A percentile compares a stretch with the other conserved stretches of the same genome.
Evolutionary conservation across 2,797 vertebrate species (phyloP).

Genomic region (Sylvia borin): DNA sequence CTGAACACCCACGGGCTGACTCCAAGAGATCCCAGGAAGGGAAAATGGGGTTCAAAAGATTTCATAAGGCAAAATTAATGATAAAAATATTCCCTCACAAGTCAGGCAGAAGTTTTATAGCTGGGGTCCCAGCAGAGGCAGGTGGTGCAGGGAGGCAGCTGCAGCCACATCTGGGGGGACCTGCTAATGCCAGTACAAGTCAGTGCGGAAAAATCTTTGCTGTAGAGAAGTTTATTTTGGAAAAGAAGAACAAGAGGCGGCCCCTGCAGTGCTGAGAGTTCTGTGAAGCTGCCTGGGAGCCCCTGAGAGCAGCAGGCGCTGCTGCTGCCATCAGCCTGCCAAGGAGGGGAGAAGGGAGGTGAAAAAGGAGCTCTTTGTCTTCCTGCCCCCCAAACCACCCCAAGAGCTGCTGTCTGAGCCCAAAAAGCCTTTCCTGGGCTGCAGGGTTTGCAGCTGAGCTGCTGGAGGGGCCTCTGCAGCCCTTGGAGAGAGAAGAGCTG

Average conservation of each 20-base stretch:
- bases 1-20: not conserved
- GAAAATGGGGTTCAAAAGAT: not conserved
- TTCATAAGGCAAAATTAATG: not conserved
- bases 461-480: not conserved
- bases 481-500: not conserved
- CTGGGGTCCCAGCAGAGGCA: not conserved
- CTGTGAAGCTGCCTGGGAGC: not conserved
- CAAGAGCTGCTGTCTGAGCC: not conserved
- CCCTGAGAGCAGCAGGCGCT: not conserved
- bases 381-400: not conserved
- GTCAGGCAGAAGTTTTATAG: not conserved
- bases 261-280: not conserved
- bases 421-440: not conserved
- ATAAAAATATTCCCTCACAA: not conserved
- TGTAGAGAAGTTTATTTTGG: not conserved
- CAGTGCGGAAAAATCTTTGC: not conserved
- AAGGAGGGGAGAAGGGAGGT: rapidly evolving
- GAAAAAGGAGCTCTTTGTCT: not conserved
- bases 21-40: not conserved
- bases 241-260: not conserved
- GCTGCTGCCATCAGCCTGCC: not conserved
- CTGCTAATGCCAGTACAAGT: not conserved
- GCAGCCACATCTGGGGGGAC: not conserved
- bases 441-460: not conserved
- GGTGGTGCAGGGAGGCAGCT: not conserved